phyloP scores from a whole-genome alignment of 2,113 vertebrate genomes.

The Megaptera novaeangliae region DNA sequence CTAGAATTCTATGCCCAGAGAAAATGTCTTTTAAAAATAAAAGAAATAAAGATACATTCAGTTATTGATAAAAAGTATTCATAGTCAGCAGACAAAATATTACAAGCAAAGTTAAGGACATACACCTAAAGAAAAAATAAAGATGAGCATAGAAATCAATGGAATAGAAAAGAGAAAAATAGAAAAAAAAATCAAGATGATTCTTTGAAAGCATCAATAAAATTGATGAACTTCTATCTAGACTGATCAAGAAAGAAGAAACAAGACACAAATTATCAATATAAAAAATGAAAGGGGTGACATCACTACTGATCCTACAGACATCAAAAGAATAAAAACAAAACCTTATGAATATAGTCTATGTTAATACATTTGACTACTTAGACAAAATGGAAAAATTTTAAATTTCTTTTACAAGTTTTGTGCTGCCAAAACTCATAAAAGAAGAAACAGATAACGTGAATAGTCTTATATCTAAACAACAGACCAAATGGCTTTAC shows the following conservation, averaged over 20 bases:
- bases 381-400: neutral
- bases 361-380: neutral
- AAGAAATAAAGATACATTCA: neutral
- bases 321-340: neutral
- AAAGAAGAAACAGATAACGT: neutral
- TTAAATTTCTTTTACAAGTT: too few species aligned
- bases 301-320: neutral
- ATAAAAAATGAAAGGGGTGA: neutral
- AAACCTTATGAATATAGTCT: neutral
- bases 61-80: neutral
- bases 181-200: neutral
- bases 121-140: neutral
- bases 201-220: neutral
- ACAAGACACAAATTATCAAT: neutral
- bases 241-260: neutral
- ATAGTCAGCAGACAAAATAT: neutral
- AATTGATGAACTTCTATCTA: neutral
- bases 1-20: neutral
- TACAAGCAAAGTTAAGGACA: neutral
- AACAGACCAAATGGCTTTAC: neutral
- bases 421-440: neutral
- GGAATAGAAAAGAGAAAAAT: neutral
- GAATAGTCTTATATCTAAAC: neutral
- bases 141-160: neutral
- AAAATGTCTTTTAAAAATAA: neutral